phyloP scores from a whole-genome alignment of 2,113 vertebrate genomes.

The Clarias gariepinus region DNA sequence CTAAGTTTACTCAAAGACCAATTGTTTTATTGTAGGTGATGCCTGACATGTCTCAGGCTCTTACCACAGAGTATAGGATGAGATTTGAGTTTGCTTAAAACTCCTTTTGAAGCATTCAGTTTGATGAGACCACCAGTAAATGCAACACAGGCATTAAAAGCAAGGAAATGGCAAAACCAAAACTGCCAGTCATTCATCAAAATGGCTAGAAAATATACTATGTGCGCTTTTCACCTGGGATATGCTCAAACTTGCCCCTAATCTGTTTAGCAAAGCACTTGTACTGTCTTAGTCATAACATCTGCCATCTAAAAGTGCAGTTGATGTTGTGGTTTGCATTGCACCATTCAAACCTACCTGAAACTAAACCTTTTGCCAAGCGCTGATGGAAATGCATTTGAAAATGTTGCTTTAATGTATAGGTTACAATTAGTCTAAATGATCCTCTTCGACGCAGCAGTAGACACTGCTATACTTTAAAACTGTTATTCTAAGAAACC shows the following conservation, averaged over 20 bases:
- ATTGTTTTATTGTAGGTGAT: not conserved
- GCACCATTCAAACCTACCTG: not conserved
- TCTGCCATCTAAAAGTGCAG: not conserved
- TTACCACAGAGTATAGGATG: not conserved
- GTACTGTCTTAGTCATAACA: not conserved
- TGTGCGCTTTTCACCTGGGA: not conserved
- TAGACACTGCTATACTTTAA: not conserved
- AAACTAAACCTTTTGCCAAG: not conserved
- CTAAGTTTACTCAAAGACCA: not conserved
- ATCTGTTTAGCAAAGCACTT: not conserved
- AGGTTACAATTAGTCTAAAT: not conserved
- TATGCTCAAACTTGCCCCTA: not conserved
- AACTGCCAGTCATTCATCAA: not conserved
- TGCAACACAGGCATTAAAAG: not conserved
- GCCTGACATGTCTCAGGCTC: not conserved
- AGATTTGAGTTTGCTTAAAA: not conserved
- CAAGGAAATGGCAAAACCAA: not conserved
- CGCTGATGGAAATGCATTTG: not conserved
- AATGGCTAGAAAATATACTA: not conserved
- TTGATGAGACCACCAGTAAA: not conserved
- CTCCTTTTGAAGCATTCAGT: not conserved
- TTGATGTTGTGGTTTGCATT: not conserved
- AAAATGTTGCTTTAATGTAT: not conserved
- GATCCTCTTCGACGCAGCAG: not conserved
- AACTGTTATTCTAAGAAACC: not conserved